Conservation (phyloP, 2,888 invertebrate species). For the Pomacea canaliculata region DNA sequence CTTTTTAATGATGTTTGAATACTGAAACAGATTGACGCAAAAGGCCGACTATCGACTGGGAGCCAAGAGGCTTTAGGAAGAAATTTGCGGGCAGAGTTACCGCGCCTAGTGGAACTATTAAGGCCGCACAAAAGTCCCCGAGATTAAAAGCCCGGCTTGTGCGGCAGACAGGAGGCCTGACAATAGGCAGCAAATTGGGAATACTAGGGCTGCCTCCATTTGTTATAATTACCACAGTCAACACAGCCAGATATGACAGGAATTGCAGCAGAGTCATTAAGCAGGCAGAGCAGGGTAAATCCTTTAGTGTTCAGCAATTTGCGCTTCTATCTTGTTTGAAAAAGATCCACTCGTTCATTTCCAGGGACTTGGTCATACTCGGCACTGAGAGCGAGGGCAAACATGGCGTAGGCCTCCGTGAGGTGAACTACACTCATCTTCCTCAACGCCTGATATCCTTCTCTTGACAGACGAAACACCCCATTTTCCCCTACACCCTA, state of each 20-base stretch:
- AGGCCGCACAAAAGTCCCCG: constrained; percentile 21
- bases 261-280: constrained; percentile 30
- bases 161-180: constrained; percentile 1
- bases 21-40: constrained; percentile 29
- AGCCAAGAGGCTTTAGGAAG: constrained; percentile 24
- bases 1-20: constrained; percentile 30
- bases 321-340: constrained; percentile 35
- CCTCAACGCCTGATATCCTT: constrained; percentile 7
- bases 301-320: constrained; percentile 32
- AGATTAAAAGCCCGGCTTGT: constrained; percentile 23
- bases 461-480: constrained; percentile 1
- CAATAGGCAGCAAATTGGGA: constrained; percentile 32
- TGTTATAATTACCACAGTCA: constrained; percentile 37
- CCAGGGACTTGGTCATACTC: constrained; percentile 19
- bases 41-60: constrained; percentile 23
- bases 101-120: constrained; percentile 20
- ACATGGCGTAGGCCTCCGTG: constrained; percentile 14
- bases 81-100: constrained; percentile 2
- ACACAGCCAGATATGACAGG: constrained; percentile 35
- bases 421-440: neutral
- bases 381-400: constrained; percentile 18
- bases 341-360: constrained; percentile 30
- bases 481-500: too few species aligned
- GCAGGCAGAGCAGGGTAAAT: constrained; percentile 24
- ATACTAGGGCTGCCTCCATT: constrained; percentile 33